A percentile compares a stretch with the other conserved stretches of the same genome.
Evolutionary conservation across 2,797 vertebrate genomes (phyloP).

Genomic region (Emys orbicularis): DNA sequence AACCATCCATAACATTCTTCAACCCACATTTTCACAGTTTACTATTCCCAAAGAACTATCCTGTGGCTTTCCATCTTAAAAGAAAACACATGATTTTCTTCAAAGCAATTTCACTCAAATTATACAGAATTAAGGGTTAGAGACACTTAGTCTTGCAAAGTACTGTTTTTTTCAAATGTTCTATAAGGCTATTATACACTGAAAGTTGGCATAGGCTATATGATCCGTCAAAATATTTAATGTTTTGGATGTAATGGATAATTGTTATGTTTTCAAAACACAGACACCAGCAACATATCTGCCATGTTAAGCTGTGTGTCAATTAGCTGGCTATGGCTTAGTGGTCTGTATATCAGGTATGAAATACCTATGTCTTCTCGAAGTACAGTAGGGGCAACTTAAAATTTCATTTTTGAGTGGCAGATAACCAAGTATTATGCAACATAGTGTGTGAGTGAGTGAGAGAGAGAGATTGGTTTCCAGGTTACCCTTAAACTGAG

Average conservation of each 20-base stretch:
- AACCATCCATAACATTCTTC: slow-evolving; percentile 11
- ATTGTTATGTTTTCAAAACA: not conserved
- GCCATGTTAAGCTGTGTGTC: not conserved
- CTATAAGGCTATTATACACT: not conserved
- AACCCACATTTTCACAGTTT: slow-evolving; percentile 21
- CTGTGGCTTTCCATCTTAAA: slow-evolving; percentile 39
- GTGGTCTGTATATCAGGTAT: not conserved
- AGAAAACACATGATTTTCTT: slow-evolving; percentile 34
- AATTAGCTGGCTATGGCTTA: not conserved
- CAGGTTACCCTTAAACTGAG: not conserved
- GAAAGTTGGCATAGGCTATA: not conserved
- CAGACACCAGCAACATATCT: not conserved
- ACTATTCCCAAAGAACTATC: slow-evolving; percentile 14
- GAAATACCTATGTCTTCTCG: not conserved
- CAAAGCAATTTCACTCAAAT: slow-evolving; percentile 21
- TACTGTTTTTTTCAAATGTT: not conserved
- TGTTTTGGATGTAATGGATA: not conserved
- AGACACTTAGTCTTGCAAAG: not conserved
- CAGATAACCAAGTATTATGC: not conserved
- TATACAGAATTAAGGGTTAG: not conserved
- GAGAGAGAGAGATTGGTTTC: not conserved
- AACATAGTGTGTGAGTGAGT: not conserved
- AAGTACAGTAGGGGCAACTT: not conserved
- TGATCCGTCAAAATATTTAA: not conserved
- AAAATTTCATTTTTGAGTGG: not conserved